Evolutionary conservation across 2,797 vertebrate genomes (phyloP).

Genomic region (Chiloscyllium punctatum): DNA sequence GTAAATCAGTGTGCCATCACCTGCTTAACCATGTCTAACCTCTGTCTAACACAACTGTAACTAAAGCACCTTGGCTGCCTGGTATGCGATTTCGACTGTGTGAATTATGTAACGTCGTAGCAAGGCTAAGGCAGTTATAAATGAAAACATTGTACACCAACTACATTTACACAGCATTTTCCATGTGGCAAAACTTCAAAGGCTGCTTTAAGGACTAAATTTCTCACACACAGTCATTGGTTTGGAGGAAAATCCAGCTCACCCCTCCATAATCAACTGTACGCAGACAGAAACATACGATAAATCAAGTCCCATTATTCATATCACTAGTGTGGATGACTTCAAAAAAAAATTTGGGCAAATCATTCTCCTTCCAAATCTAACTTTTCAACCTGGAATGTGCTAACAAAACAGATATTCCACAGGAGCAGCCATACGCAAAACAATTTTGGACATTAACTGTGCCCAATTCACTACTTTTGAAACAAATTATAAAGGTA

Average conservation of each 20-base stretch:
- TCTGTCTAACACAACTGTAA: background rate
- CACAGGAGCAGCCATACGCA: background rate
- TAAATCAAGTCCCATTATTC: background rate
- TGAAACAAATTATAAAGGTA: background rate
- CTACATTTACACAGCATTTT: background rate
- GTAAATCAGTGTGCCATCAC: background rate
- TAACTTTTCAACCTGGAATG: background rate
- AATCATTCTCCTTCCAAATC: background rate
- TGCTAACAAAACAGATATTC: background rate
- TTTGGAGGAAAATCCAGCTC: background rate
- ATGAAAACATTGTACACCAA: background rate
- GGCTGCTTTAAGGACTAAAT: background rate
- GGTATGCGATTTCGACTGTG: background rate
- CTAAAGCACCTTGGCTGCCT: background rate
- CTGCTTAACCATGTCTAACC: background rate
- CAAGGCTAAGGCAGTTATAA: background rate
- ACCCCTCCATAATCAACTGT: background rate
- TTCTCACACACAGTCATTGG: background rate
- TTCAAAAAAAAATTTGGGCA: background rate
- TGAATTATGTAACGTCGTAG: background rate
- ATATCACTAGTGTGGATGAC: background rate
- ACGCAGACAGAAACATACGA: background rate
- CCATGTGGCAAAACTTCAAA: background rate
- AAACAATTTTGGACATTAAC: background rate
- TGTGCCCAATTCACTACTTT: background rate